These are phyloP conservation scores for Sceloporus tristichus DNA, from an alignment of 2,113 vertebrate species.

Conservation along the genomic window DNA sequence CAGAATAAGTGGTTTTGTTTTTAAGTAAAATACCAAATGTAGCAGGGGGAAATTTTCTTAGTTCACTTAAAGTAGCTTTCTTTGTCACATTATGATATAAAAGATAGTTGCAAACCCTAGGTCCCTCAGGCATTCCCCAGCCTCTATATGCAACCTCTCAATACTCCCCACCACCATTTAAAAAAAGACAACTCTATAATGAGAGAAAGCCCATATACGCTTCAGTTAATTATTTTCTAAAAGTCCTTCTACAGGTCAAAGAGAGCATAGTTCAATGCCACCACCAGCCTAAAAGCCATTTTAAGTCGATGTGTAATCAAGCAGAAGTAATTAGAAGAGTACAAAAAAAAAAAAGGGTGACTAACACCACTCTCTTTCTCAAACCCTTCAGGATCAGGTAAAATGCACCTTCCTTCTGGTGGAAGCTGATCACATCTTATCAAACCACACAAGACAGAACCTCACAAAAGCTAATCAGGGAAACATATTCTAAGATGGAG, in stretches of 20 bases:
- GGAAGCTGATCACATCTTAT: not conserved
- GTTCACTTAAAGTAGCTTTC: not conserved
- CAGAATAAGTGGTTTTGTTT: not conserved
- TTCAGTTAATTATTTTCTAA: not conserved
- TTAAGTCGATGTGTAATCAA: not conserved
- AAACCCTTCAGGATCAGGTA: not conserved
- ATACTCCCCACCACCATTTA: too few species aligned
- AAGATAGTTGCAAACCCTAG: not conserved
- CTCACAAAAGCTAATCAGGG: constrained; percentile 14
- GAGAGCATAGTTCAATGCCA: not conserved
- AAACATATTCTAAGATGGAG: constrained; percentile 1
- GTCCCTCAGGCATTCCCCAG: not conserved
- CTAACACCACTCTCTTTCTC: not conserved
- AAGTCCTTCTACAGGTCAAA: not conserved
- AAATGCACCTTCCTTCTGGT: not conserved
- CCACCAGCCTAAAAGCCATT: not conserved
- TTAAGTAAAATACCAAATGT: not conserved
- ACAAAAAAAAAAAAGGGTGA: too few species aligned
- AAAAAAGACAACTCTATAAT: not conserved
- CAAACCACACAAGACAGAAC: not conserved
- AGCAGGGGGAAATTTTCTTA: not conserved
- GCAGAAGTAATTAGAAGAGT: not conserved
- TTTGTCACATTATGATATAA: not conserved
- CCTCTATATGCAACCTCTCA: not conserved
- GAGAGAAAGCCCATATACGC: too few species aligned